Percentiles rank a stretch among this genome's conserved stretches.
Conservation (phyloP, 2,113 vertebrate species). For the Cynoglossus semilaevis region DNA sequence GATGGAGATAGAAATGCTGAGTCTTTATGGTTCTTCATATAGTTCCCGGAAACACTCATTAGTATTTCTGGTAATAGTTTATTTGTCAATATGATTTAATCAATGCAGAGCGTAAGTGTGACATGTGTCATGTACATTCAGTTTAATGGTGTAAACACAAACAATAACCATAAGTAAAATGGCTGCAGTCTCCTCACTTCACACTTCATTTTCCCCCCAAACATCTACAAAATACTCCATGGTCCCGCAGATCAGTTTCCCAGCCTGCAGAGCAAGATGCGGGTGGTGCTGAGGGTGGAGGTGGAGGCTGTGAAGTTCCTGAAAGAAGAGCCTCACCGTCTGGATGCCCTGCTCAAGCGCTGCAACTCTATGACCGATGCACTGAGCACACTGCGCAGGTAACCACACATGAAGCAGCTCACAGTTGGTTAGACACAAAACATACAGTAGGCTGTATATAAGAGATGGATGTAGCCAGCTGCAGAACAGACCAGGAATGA, state of each 20-base stretch:
- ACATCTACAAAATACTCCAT: neutral
- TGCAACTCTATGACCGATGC: conserved; percentile 89
- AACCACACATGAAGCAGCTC: conserved; percentile 11
- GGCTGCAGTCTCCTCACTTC: neutral
- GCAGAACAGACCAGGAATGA: too few species aligned
- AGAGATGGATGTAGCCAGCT: too few species aligned
- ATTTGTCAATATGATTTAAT: neutral
- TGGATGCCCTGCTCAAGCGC: conserved; percentile 92
- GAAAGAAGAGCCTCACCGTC: conserved; percentile 93
- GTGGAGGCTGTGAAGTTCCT: conserved; percentile 97
- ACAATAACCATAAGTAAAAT: too few species aligned
- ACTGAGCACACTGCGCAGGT: conserved; percentile 75
- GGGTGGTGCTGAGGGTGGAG: conserved; percentile 93
- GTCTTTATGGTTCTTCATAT: neutral
- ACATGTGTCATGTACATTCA: too few species aligned
- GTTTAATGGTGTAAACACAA: too few species aligned
- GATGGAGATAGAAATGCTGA: neutral
- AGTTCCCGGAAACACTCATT: neutral
- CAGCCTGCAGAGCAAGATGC: conserved; percentile 97
- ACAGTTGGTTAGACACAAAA: too few species aligned
- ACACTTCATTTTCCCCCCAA: neutral
- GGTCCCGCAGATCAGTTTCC: conserved; percentile 89
- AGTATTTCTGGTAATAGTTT: neutral
- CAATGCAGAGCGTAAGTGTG: neutral
- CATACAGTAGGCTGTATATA: too few species aligned